Evolutionary conservation across 2,113 vertebrate genomes (phyloP), one percentile per base, ranked within the genome.

Genomic region (Apistogramma diplotaenia): DNA sequence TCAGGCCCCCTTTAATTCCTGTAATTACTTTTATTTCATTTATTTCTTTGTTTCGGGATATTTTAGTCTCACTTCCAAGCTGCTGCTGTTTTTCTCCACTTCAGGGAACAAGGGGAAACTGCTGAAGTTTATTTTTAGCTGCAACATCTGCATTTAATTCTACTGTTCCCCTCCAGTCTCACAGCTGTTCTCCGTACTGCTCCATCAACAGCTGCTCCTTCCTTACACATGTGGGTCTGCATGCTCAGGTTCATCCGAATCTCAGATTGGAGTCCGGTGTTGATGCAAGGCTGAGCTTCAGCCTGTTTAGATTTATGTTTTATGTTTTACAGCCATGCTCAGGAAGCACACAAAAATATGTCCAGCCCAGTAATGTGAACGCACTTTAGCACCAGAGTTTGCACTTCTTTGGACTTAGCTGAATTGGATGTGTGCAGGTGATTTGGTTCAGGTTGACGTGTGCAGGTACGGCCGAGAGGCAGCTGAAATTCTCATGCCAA

Each of bases 81-180:
- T 82, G 74, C 58, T 79, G 65, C 67, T 76, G 62, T 73, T 82
- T 71, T 82, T n/a, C 33, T 73, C 67, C 23, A 43, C 75, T 78
- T 79, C 43, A 27, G 74, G 79, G 70, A 51, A 5, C 5, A 3
- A 55, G 77, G 73, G 73, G 78, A 67, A 82, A 70, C 53, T 33
- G 27, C 57, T 4, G 31, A 83, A 60, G 72, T 83, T 83, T 93
- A 90, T 93, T 89, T 94, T 90, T 87, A 90, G 79, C 81, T 40
- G 3, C 65, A 83, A 83, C 91, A 93, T 93, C 90, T 92, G 92
- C 72, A 87, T 74, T 73, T 76, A 23, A 82, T 89, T 79, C 35
- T 7, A 51, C 46, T 51, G 31, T 56, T 79, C 27, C 46, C 71
- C 49, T 35, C 9, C 51, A 74, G 78, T 79, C 82, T 29, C 85